Percentiles rank a stretch among this genome's conserved stretches.
These are phyloP conservation scores for Chelonus formosanus DNA, from an alignment of 2,888 invertebrate genomes.

Conservation along the genomic window DNA sequence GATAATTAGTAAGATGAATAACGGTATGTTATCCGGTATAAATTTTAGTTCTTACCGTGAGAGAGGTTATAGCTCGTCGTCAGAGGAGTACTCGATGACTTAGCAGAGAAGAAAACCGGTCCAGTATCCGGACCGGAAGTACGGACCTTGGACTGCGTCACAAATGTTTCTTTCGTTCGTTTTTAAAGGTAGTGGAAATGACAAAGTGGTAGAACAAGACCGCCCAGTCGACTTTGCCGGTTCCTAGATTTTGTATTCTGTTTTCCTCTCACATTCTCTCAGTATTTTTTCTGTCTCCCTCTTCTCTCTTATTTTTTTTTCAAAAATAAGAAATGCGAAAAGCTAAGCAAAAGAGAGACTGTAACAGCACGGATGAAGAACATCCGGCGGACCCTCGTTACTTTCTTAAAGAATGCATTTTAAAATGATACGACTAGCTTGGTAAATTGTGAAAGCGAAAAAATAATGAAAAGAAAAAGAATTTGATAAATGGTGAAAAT, in stretches of 20 bases:
- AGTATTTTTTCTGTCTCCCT: conserved; percentile 26
- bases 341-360: conserved; percentile 35
- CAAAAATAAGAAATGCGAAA: conserved; percentile 34
- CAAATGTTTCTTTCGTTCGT: conserved; percentile 34
- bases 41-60: conserved; percentile 25
- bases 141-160: conserved; percentile 55
- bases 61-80: conserved; percentile 13
- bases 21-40: conserved; percentile 26
- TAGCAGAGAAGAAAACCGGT: conserved; percentile 55
- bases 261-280: conserved; percentile 26
- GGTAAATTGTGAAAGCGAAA: conserved; percentile 35
- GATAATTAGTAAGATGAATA: conserved; percentile 21
- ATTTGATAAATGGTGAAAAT: conserved; percentile 22
- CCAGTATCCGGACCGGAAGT: conserved; percentile 64
- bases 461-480: conserved; percentile 25
- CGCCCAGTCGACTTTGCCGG: conserved; percentile 24
- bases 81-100: conserved; percentile 20
- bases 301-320: conserved; percentile 36
- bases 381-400: conserved; percentile 55
- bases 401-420: conserved; percentile 52
- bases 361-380: conserved; percentile 56
- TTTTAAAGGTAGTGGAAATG: conserved; percentile 29
- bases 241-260: conserved; percentile 14
- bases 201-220: conserved; percentile 19
- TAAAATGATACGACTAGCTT: conserved; percentile 36